These are phyloP conservation scores for Mionectes olivaceus DNA, from an alignment of 2,797 vertebrate species.

Conservation along the genomic window DNA sequence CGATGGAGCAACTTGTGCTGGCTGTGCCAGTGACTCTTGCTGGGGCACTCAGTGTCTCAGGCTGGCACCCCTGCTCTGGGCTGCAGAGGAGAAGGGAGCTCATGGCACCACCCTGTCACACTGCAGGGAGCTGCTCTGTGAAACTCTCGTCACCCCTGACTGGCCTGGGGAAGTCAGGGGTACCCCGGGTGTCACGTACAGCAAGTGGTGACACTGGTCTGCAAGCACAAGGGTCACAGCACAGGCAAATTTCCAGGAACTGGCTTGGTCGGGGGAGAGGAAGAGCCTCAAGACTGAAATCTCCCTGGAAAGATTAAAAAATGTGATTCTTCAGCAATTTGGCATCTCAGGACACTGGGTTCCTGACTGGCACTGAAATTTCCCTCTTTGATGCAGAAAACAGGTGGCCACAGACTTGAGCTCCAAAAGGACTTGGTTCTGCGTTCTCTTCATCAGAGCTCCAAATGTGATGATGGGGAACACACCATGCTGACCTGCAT, in stretches of 20 bases:
- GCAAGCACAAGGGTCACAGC: neutral
- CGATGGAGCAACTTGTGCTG: neutral
- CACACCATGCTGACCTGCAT: neutral
- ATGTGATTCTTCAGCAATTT: neutral
- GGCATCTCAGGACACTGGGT: neutral
- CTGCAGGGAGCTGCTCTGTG: neutral
- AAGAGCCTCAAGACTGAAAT: neutral
- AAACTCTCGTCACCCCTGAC: neutral
- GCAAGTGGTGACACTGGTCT: neutral
- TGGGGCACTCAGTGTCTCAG: neutral
- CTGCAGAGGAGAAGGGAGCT: neutral
- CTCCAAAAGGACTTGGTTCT: neutral
- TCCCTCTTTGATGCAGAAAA: neutral
- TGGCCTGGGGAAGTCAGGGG: neutral
- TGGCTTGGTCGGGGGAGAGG: neutral
- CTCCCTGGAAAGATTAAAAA: neutral
- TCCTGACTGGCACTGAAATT: neutral
- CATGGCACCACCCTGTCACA: accelerated
- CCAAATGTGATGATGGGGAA: neutral
- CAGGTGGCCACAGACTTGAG: neutral
- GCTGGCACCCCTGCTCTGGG: neutral
- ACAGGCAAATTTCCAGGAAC: neutral
- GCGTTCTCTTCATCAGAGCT: neutral
- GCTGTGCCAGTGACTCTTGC: neutral
- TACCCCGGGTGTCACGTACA: accelerated